Percentiles rank a stretch among this genome's conserved stretches.
phyloP scores from a whole-genome alignment of 23 tunicate species.

The Botrylloides violaceus region DNA sequence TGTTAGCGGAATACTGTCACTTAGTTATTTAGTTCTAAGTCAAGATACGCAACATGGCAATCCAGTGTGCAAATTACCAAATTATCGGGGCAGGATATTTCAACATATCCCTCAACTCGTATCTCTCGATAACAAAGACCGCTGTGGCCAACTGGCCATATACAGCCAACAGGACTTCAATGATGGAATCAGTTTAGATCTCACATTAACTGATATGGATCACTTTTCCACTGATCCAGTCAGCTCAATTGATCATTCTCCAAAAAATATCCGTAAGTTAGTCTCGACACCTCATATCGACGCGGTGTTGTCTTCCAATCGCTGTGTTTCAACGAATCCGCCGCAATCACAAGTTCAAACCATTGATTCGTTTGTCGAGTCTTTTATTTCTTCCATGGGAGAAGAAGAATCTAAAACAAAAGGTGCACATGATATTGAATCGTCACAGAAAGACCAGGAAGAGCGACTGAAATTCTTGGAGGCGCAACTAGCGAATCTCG shows the following conservation, averaged over 20 bases:
- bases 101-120: conserved; percentile 35
- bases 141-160: conserved; percentile 2
- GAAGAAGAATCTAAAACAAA: neutral
- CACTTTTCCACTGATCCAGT: neutral
- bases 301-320: conserved; percentile 19
- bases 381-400: conserved; percentile 22
- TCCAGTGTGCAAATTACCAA: conserved; percentile 22
- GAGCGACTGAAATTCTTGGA: conserved; percentile 11
- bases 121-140: conserved; percentile 29
- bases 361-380: neutral
- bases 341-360: neutral
- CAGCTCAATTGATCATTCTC: neutral
- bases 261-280: neutral
- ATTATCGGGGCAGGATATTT: conserved; percentile 24
- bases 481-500: conserved; percentile 21
- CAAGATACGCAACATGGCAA: conserved; percentile 16
- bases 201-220: conserved; percentile 11
- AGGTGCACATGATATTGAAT: neutral
- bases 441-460: conserved; percentile 3
- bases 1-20: conserved; percentile 33
- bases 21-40: conserved; percentile 31
- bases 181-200: neutral
- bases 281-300: conserved; percentile 37
- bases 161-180: neutral
- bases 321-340: neutral